A percentile compares a stretch with the other conserved stretches of the same genome.
Evolutionary conservation across 2,888 invertebrate species (phyloP).

Genomic region (Epinotia demarniana): DNA sequence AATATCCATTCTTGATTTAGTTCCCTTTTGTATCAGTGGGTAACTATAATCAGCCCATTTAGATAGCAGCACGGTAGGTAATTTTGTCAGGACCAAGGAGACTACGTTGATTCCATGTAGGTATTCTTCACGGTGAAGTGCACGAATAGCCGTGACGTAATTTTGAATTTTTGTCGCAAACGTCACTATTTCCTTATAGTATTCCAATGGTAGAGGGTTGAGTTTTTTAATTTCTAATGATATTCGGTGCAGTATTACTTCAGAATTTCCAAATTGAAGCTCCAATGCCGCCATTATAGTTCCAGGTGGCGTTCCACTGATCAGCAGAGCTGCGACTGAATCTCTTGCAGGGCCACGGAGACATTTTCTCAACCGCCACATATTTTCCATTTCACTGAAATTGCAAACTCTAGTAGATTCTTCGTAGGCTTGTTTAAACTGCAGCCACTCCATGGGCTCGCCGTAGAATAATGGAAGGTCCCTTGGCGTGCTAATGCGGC

Average conservation of each 20-base stretch:
- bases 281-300: constrained; percentile 47
- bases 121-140: not conserved
- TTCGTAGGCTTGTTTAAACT: constrained; percentile 49
- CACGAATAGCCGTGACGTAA: constrained; percentile 6
- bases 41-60: constrained; percentile 26
- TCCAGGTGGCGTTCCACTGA: constrained; percentile 46
- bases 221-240: constrained; percentile 48
- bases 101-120: not conserved
- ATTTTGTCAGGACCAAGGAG: constrained; percentile 11
- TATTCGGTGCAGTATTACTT: constrained; percentile 47
- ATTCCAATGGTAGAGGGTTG: constrained; percentile 37
- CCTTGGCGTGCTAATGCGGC: constrained; percentile 46
- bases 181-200: constrained; percentile 13
- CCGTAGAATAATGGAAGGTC: constrained; percentile 48
- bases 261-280: constrained; percentile 51
- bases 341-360: constrained; percentile 50
- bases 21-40: not conserved
- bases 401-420: constrained; percentile 49
- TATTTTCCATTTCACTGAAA: constrained; percentile 49
- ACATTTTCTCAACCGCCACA: constrained; percentile 51
- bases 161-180: constrained; percentile 12
- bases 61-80: constrained; percentile 14
- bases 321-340: constrained; percentile 48
- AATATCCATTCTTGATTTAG: constrained; percentile 3
- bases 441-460: constrained; percentile 52